Evolutionary conservation across 2,888 invertebrate genomes (phyloP).

Genomic region (Drosophila limbata): DNA sequence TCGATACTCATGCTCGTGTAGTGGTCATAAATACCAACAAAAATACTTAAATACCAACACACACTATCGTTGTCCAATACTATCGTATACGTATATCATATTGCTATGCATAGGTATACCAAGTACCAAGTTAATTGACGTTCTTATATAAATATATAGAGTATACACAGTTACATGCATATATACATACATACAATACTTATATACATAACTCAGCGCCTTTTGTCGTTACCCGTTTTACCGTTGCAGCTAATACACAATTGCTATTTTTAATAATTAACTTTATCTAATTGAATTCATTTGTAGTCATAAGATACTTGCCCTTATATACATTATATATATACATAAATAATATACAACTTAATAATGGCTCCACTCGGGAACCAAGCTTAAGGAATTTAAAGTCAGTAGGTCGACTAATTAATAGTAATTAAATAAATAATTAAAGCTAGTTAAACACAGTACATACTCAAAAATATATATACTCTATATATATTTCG

Average conservation of each 20-base stretch:
- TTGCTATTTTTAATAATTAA: slow-evolving; percentile 9
- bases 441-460: slow-evolving; percentile 36
- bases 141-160: slow-evolving; percentile 38
- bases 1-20: slow-evolving; percentile 38
- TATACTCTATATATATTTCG: slow-evolving; percentile 20
- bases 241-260: slow-evolving; percentile 34
- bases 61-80: slow-evolving; percentile 11
- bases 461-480: slow-evolving; percentile 16
- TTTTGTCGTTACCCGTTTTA: slow-evolving; percentile 53
- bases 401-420: slow-evolving; percentile 21
- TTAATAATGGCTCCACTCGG: slow-evolving; percentile 32
- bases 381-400: slow-evolving; percentile 17
- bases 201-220: slow-evolving; percentile 46
- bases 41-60: slow-evolving; percentile 17
- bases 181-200: slow-evolving; percentile 12
- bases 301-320: slow-evolving; percentile 58
- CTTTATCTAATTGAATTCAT: slow-evolving; percentile 31
- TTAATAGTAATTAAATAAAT: slow-evolving; percentile 18
- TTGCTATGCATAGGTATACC: slow-evolving; percentile 61
- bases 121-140: slow-evolving; percentile 65
- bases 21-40: slow-evolving; percentile 39
- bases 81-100: slow-evolving; percentile 28
- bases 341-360: slow-evolving; percentile 11
- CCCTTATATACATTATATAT: slow-evolving; percentile 28
- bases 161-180: neutral